Conservation (phyloP, 2,113 vertebrate genomes). For the Campylorhamphus procurvoides region DNA sequence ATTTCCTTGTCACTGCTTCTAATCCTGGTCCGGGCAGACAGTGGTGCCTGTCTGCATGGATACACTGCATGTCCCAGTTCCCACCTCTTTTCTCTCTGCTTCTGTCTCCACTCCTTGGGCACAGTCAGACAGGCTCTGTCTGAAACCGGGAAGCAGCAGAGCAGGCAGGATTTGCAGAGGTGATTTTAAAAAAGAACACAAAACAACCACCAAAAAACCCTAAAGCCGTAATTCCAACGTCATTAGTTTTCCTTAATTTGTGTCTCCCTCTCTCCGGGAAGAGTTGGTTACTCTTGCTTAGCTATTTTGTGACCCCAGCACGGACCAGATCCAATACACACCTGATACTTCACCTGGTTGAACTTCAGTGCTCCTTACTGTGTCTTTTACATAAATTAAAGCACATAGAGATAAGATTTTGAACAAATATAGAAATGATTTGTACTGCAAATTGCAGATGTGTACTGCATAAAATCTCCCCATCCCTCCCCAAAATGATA, state of each 20-base stretch:
- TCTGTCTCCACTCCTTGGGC: not conserved
- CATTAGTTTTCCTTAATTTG: not conserved
- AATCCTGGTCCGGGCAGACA: not conserved
- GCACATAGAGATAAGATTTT: not conserved
- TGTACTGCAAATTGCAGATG: not conserved
- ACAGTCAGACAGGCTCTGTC: not conserved
- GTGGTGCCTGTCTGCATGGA: not conserved
- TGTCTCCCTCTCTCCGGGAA: not conserved
- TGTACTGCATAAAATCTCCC: not conserved
- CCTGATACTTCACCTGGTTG: not conserved
- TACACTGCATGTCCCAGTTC: not conserved
- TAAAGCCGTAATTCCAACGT: not conserved
- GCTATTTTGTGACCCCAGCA: not conserved
- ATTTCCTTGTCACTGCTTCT: not conserved
- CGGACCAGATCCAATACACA: not conserved
- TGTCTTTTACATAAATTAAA: not conserved
- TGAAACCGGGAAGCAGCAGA: not conserved
- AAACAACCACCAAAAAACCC: not conserved
- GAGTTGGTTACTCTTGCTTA: not conserved
- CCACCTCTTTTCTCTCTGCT: not conserved
- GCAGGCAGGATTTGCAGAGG: not conserved
- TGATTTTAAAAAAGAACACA: not conserved
- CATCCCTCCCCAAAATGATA: not conserved
- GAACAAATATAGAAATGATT: not conserved
- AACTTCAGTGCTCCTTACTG: not conserved